Percentiles rank a stretch among this genome's conserved stretches.
These are phyloP conservation scores for Melanostoma mellinum DNA, from an alignment of 2,888 invertebrate genomes.

Conservation along the genomic window DNA sequence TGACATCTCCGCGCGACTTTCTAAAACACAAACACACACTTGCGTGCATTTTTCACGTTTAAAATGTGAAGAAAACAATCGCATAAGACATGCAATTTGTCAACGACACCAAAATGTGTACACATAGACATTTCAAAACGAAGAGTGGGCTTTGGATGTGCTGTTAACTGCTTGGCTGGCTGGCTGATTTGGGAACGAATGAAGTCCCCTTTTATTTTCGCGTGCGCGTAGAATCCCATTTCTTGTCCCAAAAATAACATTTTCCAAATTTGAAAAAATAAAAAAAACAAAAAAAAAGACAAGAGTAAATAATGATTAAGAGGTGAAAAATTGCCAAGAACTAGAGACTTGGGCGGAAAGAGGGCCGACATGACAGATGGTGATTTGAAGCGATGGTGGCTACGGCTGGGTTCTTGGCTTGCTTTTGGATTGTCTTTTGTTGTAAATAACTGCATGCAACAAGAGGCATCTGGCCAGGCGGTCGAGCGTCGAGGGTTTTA, in stretches of 20 bases:
- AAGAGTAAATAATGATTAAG: slow-evolving; percentile 55
- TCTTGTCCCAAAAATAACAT: slow-evolving; percentile 55
- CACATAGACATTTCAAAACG: slow-evolving; percentile 9
- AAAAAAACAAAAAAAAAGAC: slow-evolving; percentile 7
- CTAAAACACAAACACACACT: background rate
- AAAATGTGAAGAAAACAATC: slow-evolving; percentile 26
- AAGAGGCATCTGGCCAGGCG: slow-evolving; percentile 40
- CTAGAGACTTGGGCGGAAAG: background rate
- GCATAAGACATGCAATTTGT: slow-evolving; percentile 62
- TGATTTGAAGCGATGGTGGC: slow-evolving; percentile 32
- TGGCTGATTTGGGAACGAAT: slow-evolving; percentile 5
- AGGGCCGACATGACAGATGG: slow-evolving; percentile 44
- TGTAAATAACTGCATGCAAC: slow-evolving; percentile 3
- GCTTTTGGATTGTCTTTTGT: background rate
- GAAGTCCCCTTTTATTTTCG: slow-evolving; percentile 11
- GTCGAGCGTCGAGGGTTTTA: slow-evolving; percentile 8
- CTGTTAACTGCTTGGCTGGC: background rate
- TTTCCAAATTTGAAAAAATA: slow-evolving; percentile 34
- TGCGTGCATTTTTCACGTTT: background rate
- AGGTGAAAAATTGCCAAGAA: slow-evolving; percentile 67
- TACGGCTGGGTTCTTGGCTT: background rate
- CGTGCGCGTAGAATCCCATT: slow-evolving; percentile 31
- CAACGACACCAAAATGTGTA: slow-evolving; percentile 49
- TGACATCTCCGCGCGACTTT: background rate
- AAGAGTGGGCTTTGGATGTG: background rate